A percentile compares a stretch with the other conserved stretches of the same genome.
Evolutionary conservation across 2,888 invertebrate species (phyloP).

Genomic region (Lochmaea capreae): DNA sequence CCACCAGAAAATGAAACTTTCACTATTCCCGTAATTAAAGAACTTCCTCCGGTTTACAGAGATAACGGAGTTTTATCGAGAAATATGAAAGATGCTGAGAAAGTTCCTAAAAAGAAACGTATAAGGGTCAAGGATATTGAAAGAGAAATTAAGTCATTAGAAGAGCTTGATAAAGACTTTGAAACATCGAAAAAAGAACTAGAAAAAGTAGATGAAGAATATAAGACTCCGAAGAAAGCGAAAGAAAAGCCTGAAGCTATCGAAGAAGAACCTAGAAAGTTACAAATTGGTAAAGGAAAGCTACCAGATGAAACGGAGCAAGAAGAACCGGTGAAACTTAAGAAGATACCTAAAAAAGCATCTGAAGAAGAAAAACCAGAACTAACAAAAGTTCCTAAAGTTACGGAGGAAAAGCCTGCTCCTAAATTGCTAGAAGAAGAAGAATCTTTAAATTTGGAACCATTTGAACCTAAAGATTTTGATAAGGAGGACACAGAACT

Average conservation of each 20-base stretch:
- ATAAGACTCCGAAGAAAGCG: slow-evolving; percentile 58
- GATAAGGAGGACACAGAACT: slow-evolving; percentile 64
- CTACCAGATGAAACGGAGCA: slow-evolving; percentile 61
- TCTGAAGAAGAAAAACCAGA: slow-evolving; percentile 58
- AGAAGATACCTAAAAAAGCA: slow-evolving; percentile 67
- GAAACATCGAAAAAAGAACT: slow-evolving; percentile 61
- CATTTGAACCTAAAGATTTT: slow-evolving; percentile 53
- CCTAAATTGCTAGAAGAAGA: slow-evolving; percentile 24
- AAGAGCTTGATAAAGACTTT: slow-evolving; percentile 64
- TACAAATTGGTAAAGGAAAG: slow-evolving; percentile 66
- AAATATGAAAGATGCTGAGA: slow-evolving; percentile 67
- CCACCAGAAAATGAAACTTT: slow-evolving; percentile 63
- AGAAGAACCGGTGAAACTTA: slow-evolving; percentile 67
- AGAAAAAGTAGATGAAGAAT: slow-evolving; percentile 63
- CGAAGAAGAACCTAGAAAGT: slow-evolving; percentile 58
- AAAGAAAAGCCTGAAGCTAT: slow-evolving; percentile 56
- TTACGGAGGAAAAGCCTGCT: slow-evolving; percentile 41
- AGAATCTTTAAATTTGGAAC: slow-evolving; percentile 45
- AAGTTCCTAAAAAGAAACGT: slow-evolving; percentile 63
- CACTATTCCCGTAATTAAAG: slow-evolving; percentile 59
- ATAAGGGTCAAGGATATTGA: slow-evolving; percentile 64
- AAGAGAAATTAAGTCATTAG: slow-evolving; percentile 62
- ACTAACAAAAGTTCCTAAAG: slow-evolving; percentile 59
- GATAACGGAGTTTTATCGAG: slow-evolving; percentile 67
- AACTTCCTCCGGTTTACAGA: slow-evolving; percentile 62